Evolutionary conservation across 2,797 vertebrate species (phyloP).

Genomic region (Graptemys geographica): DNA sequence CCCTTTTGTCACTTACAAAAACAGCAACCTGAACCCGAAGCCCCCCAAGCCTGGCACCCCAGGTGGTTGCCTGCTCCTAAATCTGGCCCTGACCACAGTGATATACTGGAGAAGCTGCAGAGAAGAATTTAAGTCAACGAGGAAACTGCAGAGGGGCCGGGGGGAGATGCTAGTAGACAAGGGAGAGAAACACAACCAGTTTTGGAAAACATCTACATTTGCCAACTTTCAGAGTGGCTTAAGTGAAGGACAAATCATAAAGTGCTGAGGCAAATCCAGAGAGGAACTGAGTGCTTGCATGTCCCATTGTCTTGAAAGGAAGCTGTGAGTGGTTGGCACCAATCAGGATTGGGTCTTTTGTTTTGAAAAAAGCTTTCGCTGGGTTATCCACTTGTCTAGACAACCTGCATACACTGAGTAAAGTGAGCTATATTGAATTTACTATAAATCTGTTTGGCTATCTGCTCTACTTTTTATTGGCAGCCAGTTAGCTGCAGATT

Average conservation of each 20-base stretch:
- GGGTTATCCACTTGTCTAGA: neutral
- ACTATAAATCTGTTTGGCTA: neutral
- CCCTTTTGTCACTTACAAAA: too few species aligned
- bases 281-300: neutral
- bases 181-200: neutral
- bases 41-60: too few species aligned
- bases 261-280: neutral
- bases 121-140: neutral
- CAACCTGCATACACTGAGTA: neutral
- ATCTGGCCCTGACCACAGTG: neutral
- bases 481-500: neutral
- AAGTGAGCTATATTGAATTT: neutral
- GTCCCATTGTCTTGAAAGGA: neutral
- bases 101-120: neutral
- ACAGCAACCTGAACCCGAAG: too few species aligned
- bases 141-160: neutral
- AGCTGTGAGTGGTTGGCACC: neutral
- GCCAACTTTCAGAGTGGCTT: neutral
- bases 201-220: neutral
- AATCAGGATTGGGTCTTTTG: neutral
- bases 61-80: too few species aligned
- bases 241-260: neutral
- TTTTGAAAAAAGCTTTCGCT: neutral
- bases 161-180: neutral
- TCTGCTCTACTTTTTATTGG: neutral